These are phyloP conservation scores for Diplosoma virens DNA, from an alignment of 23 tunicate species.

Conservation along the genomic window DNA sequence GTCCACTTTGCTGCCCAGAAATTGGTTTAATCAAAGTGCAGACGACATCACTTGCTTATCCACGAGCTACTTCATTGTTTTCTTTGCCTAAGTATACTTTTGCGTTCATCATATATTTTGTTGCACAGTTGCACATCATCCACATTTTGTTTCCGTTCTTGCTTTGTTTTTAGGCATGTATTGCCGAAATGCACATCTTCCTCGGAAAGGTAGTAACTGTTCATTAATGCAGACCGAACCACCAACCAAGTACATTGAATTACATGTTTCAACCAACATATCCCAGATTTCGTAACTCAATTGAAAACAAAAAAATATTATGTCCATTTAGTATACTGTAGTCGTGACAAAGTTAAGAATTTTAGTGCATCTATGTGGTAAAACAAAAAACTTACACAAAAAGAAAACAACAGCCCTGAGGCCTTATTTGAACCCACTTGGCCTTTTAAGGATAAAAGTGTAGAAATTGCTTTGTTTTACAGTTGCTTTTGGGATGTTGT, in stretches of 20 bases:
- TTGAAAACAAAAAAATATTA: background rate
- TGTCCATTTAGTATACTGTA: background rate
- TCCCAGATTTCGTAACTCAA: conserved; percentile 9
- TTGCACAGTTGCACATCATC: conserved; percentile 18
- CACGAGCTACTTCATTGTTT: conserved; percentile 9
- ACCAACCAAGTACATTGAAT: background rate
- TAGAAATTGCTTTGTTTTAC: too few relatives aligned
- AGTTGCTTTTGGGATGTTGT: too few relatives aligned
- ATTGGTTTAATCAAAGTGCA: conserved; percentile 5
- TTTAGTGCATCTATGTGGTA: background rate
- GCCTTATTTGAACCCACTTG: too few relatives aligned
- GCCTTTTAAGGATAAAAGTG: too few relatives aligned
- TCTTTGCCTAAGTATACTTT: conserved; percentile 9
- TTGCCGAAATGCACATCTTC: background rate
- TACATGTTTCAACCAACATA: conserved; percentile 2
- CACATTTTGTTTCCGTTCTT: conserved; percentile 1
- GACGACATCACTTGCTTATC: background rate
- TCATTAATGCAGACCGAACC: conserved; percentile 11
- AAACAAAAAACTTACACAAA: background rate
- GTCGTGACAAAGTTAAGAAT: conserved; percentile 1
- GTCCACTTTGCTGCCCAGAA: too few relatives aligned
- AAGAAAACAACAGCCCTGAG: too few relatives aligned
- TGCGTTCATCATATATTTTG: conserved; percentile 3
- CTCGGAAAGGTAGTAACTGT: conserved; percentile 12
- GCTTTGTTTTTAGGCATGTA: conserved; percentile 13